phyloP scores from a whole-genome alignment of 2,797 vertebrate species.

The Anas acuta region DNA sequence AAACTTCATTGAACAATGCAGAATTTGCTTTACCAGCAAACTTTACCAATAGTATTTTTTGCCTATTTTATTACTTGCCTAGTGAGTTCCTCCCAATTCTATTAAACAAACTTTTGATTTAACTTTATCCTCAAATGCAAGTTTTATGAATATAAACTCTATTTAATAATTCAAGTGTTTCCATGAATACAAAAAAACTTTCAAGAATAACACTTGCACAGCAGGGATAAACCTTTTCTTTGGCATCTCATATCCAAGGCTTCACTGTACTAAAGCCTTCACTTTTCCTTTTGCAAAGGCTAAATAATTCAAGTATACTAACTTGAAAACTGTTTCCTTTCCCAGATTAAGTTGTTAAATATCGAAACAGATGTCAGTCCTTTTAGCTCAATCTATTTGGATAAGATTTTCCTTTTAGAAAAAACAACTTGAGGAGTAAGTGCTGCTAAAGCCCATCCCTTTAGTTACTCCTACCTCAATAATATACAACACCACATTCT shows the following conservation, averaged over 20 bases:
- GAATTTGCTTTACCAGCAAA: neutral
- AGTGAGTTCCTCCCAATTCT: neutral
- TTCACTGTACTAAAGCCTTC: neutral
- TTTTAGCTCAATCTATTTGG: neutral
- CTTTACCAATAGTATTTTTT: neutral
- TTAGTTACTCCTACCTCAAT: conserved; percentile 88
- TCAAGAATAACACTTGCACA: neutral
- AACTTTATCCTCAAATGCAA: neutral
- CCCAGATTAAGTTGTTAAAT: neutral
- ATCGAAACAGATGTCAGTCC: neutral
- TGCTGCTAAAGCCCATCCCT: neutral
- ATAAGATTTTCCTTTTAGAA: neutral
- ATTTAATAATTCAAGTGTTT: neutral
- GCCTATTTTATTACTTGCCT: neutral
- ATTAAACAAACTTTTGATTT: neutral
- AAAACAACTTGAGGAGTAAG: neutral
- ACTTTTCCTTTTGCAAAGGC: neutral
- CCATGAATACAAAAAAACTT: neutral
- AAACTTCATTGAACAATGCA: neutral
- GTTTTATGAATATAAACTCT: neutral
- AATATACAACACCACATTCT: conserved; percentile 98
- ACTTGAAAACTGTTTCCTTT: neutral
- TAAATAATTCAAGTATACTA: neutral
- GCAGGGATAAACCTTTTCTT: neutral
- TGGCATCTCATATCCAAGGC: neutral